Percentiles rank a stretch among this genome's conserved stretches.
Evolutionary conservation across 2,797 vertebrate species (phyloP).

Genomic region (Acrocephalus scirpaceus): DNA sequence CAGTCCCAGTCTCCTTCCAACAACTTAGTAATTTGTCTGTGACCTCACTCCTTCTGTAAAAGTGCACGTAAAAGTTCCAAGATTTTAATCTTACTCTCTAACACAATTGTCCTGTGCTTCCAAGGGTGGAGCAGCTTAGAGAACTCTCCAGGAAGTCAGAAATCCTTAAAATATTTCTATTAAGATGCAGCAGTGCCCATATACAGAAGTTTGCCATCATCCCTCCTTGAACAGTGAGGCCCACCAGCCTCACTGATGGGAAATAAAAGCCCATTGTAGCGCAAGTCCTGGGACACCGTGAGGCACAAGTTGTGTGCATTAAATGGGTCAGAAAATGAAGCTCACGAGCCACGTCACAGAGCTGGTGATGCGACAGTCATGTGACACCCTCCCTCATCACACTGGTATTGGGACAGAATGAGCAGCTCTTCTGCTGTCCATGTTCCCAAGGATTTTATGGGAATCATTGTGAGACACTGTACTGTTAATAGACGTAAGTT

Average conservation of each 20-base stretch:
- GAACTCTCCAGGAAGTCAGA: background rate
- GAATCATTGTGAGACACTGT: background rate
- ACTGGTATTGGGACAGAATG: background rate
- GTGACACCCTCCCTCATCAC: background rate
- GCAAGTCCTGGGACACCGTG: accelerated
- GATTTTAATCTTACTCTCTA: background rate
- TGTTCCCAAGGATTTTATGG: background rate
- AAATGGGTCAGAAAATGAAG: background rate
- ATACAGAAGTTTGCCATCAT: background rate
- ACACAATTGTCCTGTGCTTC: background rate
- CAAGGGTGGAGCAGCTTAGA: background rate
- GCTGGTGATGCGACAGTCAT: background rate
- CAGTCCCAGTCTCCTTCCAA: background rate
- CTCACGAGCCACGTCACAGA: background rate
- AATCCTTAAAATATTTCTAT: background rate
- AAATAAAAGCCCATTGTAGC: background rate
- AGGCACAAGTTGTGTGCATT: background rate
- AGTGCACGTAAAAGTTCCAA: background rate
- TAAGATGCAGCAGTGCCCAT: background rate
- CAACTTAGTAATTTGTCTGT: background rate
- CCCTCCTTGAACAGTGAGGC: background rate
- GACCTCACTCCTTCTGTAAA: background rate
- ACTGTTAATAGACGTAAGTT: background rate
- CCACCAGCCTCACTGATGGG: background rate
- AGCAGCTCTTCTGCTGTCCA: background rate